These are phyloP conservation scores for Chloropsis cyanopogon DNA, from an alignment of 2,113 vertebrate species.

Conservation along the genomic window DNA sequence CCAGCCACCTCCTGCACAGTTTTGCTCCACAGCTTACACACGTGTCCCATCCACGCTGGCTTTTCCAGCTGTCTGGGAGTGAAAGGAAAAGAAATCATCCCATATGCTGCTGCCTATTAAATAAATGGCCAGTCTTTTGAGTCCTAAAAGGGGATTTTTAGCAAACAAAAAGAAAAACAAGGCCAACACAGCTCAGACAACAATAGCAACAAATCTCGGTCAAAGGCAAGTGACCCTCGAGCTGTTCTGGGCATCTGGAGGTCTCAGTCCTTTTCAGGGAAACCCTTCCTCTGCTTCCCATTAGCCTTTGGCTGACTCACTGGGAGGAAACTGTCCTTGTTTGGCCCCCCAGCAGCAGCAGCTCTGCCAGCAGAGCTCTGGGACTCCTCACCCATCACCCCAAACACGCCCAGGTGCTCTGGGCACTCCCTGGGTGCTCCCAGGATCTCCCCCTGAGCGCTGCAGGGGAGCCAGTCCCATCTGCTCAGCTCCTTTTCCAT, in stretches of 20 bases:
- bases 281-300: not conserved
- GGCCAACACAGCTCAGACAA: not conserved
- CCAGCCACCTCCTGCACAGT: not conserved
- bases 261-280: not conserved
- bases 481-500: not conserved
- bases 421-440: rapidly evolving
- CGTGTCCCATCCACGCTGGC: rapidly evolving
- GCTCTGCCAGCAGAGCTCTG: not conserved
- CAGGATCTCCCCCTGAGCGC: not conserved
- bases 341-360: not conserved
- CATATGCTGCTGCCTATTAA: constrained; percentile 2
- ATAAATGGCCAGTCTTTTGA: not conserved
- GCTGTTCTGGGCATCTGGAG: not conserved
- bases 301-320: not conserved
- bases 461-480: not conserved
- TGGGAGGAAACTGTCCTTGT: not conserved
- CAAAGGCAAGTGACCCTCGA: constrained; percentile 10
- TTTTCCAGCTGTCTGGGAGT: not conserved
- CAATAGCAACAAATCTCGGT: constrained; percentile 23
- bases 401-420: rapidly evolving
- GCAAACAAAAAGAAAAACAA: constrained; percentile 37
- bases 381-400: not conserved
- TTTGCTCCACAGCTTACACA: not conserved
- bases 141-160: constrained; percentile 3
- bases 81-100: not conserved